Evolutionary conservation across 1,140 invertebrate species (phyloP), one percentile per base, ranked within the genome.

Genomic region (Ditylenchus dipsaci): DNA sequence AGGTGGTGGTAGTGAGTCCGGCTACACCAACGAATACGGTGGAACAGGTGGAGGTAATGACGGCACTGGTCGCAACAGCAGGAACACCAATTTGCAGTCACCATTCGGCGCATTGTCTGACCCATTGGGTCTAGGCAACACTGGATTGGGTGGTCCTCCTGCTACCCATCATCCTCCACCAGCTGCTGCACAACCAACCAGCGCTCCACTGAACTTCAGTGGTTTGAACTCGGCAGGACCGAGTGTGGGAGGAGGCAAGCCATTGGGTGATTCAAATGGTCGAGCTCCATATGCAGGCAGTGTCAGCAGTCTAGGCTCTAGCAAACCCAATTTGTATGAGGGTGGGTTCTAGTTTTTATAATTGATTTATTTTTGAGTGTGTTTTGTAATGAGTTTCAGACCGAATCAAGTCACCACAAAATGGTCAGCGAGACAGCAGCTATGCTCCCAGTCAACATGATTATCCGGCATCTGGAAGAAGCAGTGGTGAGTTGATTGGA

Each of bases 381-480:
- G 33, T 38, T 38, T 7, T 7, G 3, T 53, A 21, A 21, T 53
- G n/a, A 8, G 49, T 17, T 53, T 53, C 15, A 53, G 49, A 53
- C 3, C 62, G 21, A 15, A 23, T 49, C 13, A 66, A 26, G 15
- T 42, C 59, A 43, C 23, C 47, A 21, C 30, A 29, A 23, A 77
- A 77, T 60, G 75, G 65, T 11, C 59, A 76, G 29, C 64, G 69
- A 43, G 33, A 68, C 62, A 42, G 68, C 27, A 26, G 29, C 15
- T 23, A 26, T 53, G n/a, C 23, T 8, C n/a, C n/a, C 49, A 53
- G 49, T 53, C 49, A 53, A 21, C 49, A 45, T 23, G 72, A 76
- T 33, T 74, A 69, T 59, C 72, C 72, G 1, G 19, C 66, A 21
- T 78, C 78, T 47, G 74, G 78, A 21, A 60, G 77, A 15, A 74